Evolutionary conservation across 2,797 vertebrate genomes (phyloP).

Genomic region (Paratrypauchen microcephalus): DNA sequence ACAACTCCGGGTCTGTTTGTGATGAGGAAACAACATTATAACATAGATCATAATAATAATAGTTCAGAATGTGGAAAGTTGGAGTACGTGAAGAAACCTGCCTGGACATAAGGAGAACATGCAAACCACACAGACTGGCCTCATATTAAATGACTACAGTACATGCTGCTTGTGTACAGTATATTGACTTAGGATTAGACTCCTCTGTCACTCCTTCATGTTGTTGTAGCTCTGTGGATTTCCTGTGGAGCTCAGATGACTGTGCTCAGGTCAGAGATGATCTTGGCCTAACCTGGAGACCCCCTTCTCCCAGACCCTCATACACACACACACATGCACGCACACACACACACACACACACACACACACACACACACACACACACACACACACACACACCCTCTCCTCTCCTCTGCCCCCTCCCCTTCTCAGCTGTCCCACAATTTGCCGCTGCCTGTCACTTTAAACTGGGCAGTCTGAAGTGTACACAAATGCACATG

Average conservation of each 20-base stretch:
- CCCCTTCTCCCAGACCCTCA: neutral
- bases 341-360: neutral
- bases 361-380: neutral
- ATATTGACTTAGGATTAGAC: slow-evolving; percentile 16
- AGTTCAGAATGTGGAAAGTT: too few species aligned
- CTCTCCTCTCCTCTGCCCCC: slow-evolving; percentile 1
- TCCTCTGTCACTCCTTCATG: slow-evolving; percentile 37
- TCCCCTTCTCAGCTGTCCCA: slow-evolving; percentile 85
- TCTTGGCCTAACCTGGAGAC: slow-evolving; percentile 62
- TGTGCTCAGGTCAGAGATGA: slow-evolving; percentile 59
- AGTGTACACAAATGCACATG: slow-evolving; percentile 30
- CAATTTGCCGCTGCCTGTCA: slow-evolving; percentile 91
- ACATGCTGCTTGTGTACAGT: neutral
- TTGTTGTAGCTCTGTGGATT: slow-evolving; percentile 60
- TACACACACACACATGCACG: neutral
- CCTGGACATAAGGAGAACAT: too few species aligned
- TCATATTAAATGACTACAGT: neutral
- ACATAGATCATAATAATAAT: too few species aligned
- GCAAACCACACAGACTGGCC: too few species aligned
- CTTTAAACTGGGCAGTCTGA: slow-evolving; percentile 64
- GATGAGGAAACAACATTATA: too few species aligned
- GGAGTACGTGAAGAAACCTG: too few species aligned
- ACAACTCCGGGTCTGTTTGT: too few species aligned
- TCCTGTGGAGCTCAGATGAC: slow-evolving; percentile 55
- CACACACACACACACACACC: neutral